Percentiles rank a stretch among this genome's conserved stretches.
Evolutionary conservation across 2,113 vertebrate genomes (phyloP).

Genomic region (Plecotus auritus): DNA sequence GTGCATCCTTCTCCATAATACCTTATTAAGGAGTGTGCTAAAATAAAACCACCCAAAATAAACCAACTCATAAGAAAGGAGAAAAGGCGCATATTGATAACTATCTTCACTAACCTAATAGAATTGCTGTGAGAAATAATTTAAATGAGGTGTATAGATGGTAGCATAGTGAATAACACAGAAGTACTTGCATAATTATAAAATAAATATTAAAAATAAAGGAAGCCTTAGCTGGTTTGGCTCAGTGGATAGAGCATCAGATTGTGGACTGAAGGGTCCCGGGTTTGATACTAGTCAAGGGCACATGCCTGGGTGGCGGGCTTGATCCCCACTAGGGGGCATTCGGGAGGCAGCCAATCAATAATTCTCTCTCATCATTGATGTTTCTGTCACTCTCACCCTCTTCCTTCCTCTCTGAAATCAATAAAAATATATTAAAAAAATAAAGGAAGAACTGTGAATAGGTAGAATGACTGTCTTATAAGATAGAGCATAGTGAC

Average conservation of each 20-base stretch:
- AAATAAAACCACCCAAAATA: not conserved
- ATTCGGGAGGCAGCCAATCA: too few species aligned
- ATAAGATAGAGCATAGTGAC: not conserved
- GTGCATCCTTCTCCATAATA: not conserved
- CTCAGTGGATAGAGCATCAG: too few species aligned
- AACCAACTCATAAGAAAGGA: not conserved
- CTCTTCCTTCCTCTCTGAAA: too few species aligned
- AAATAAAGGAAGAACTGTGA: not conserved
- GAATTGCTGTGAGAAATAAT: not conserved
- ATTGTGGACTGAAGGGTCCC: too few species aligned
- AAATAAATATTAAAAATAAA: not conserved
- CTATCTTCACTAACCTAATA: not conserved
- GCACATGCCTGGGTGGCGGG: too few species aligned
- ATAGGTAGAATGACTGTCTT: not conserved
- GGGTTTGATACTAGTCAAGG: too few species aligned
- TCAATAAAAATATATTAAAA: not conserved
- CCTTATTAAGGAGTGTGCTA: not conserved
- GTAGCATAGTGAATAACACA: not conserved
- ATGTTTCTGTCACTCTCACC: too few species aligned
- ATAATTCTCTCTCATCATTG: too few species aligned
- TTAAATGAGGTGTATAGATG: not conserved
- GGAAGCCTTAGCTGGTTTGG: not conserved
- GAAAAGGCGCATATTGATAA: not conserved
- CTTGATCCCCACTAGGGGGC: too few species aligned
- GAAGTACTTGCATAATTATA: not conserved